A percentile compares a stretch with the other conserved stretches of the same genome.
Evolutionary conservation across 2,888 invertebrate genomes (phyloP).

Genomic region (Agrochola lota): DNA sequence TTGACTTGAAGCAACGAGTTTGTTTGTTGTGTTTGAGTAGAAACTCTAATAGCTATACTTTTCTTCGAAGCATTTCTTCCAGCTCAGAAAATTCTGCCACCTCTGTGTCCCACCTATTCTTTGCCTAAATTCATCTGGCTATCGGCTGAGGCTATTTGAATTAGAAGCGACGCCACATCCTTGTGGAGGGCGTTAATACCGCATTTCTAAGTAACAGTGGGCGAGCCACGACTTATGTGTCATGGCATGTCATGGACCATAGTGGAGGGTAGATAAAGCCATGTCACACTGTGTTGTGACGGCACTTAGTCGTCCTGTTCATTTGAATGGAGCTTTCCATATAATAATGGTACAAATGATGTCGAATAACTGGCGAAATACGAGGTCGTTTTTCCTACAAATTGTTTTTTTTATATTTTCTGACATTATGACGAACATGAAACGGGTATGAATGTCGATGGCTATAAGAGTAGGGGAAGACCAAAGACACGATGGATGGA

Average conservation of each 20-base stretch:
- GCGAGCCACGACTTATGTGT: conserved; percentile 47
- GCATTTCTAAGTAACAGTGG: conserved; percentile 46
- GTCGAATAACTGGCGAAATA: too few relatives aligned
- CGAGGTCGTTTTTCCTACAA: too few relatives aligned
- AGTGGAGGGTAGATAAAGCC: conserved; percentile 27
- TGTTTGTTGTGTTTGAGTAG: not conserved
- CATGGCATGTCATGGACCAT: conserved; percentile 12
- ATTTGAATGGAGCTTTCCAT: not conserved
- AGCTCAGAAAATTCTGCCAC: not conserved
- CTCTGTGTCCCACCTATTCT: conserved; percentile 29
- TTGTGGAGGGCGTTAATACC: conserved; percentile 50
- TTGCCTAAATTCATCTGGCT: conserved; percentile 49
- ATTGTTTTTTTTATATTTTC: too few relatives aligned
- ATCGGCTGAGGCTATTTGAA: conserved; percentile 67
- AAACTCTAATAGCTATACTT: not conserved
- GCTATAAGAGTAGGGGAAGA: too few relatives aligned
- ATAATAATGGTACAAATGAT: not conserved
- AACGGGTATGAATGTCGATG: too few relatives aligned
- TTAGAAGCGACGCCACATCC: conserved; percentile 63
- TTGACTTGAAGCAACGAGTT: not conserved
- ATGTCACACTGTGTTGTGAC: conserved; percentile 10
- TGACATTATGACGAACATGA: too few relatives aligned
- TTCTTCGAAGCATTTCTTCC: not conserved
- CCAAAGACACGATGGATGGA: too few relatives aligned
- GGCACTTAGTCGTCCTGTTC: not conserved